A percentile compares a stretch with the other conserved stretches of the same genome.
Conservation (phyloP, 2,797 vertebrate genomes). For the Garrulus glandarius region DNA sequence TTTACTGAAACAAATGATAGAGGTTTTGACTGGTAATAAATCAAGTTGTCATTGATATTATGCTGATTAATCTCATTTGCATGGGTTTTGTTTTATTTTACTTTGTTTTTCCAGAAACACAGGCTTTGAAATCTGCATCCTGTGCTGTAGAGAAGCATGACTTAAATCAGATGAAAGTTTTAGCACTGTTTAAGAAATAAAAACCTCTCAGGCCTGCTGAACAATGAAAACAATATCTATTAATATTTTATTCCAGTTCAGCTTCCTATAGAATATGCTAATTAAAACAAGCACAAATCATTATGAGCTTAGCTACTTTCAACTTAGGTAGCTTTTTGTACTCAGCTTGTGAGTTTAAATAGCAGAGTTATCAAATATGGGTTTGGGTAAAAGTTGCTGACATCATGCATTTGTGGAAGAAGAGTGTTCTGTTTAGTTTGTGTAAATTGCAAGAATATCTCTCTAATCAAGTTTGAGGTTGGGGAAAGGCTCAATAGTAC, state of each 20-base stretch:
- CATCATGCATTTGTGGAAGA: not conserved
- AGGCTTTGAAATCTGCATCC: not conserved
- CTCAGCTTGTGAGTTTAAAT: not conserved
- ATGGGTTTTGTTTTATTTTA: not conserved
- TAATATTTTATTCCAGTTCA: not conserved
- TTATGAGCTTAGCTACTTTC: not conserved
- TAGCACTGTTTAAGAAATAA: not conserved
- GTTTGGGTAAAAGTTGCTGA: not conserved
- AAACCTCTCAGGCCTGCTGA: not conserved
- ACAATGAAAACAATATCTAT: not conserved
- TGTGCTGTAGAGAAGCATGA: not conserved
- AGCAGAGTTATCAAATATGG: not conserved
- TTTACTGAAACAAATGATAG: not conserved
- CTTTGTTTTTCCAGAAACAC: not conserved
- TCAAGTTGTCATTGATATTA: not conserved
- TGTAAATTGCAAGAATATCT: not conserved
- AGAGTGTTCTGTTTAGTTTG: not conserved
- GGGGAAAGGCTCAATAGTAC: not conserved
- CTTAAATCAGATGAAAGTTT: not conserved
- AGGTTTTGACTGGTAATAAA: not conserved
- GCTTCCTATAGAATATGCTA: not conserved
- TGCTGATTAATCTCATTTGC: not conserved
- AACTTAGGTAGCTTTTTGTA: not conserved
- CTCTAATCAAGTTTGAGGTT: not conserved
- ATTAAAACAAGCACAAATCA: not conserved